Conservation (phyloP, 92 coral and sea anemone species). For the Isaurus tuberculatus region DNA sequence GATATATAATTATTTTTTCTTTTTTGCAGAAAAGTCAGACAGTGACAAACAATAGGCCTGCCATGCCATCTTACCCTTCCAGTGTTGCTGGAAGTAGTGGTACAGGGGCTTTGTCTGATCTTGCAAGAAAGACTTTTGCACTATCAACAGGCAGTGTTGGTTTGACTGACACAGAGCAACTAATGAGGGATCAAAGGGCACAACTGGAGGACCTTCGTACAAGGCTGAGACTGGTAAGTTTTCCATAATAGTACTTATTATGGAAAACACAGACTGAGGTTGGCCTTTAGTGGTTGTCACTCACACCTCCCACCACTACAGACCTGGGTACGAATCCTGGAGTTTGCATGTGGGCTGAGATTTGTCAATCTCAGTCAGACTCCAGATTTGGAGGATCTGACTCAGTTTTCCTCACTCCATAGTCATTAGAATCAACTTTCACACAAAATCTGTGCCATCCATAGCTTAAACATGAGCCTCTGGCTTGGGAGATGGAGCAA, state of each 20-base stretch:
- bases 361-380: too few relatives aligned
- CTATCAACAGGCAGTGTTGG: slow-evolving; percentile 51
- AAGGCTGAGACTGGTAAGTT: slow-evolving; percentile 73
- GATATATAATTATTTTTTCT: background rate
- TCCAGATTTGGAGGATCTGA: too few relatives aligned
- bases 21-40: background rate
- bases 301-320: too few relatives aligned
- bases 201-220: slow-evolving; percentile 73
- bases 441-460: too few relatives aligned
- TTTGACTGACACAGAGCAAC: slow-evolving; percentile 53
- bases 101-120: slow-evolving; percentile 18
- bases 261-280: too few relatives aligned
- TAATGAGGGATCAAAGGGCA: slow-evolving; percentile 50
- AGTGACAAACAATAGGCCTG: slow-evolving; percentile 4
- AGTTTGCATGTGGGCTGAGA: too few relatives aligned
- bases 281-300: too few relatives aligned
- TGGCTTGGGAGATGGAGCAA: too few relatives aligned
- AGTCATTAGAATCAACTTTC: too few relatives aligned
- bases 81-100: background rate
- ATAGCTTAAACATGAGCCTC: too few relatives aligned
- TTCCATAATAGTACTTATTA: background rate
- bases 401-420: too few relatives aligned
- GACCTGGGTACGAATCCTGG: too few relatives aligned
- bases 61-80: background rate
- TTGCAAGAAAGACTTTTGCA: slow-evolving; percentile 47